Base-by-base conservation (phyloP, 2,888 invertebrate genomes). In the Rambutsinella grinnellia region DNA sequence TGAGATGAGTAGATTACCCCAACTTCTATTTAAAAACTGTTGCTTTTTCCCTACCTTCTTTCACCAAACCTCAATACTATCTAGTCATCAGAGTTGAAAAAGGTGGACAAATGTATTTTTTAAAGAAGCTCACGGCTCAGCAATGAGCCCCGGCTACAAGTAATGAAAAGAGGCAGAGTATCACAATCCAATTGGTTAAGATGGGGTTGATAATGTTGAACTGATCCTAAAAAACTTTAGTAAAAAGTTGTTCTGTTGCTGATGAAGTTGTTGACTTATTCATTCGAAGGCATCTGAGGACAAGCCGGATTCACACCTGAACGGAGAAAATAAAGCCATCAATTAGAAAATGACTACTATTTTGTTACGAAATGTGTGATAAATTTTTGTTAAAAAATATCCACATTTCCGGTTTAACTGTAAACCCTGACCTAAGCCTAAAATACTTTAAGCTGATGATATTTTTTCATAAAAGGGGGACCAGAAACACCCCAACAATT, bases 251-350 rank as follows among this genome's bases (percentile, higher is more conserved):
- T 26, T 19, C 27, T 51, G 60, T 60, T n/a, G 51, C 53, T 27
- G 21, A 58, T 47, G 49, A 21, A 8, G 44, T 28, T 8, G 10
- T 47, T 21, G 21, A 17, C 17, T 23, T 61, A 61, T 51, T 54
- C 36, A 24, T 47, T n/a, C n/a, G n/a, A 26, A 49, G 66, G 46
- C 27, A 19, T 26, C 62, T 51, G 63, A 69, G 54, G 47, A 54
- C 58, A 69, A 61, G 72, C 74, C 56, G 78, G 78, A 78, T 78
- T 78, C 78, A 78, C 74, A 78, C 78, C 78, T 78, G 74, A 74
- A 54, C 74, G 74, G 78, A 69, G 36, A 74, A 54, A 74, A 74
- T 69, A 63, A 54, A 78, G 63, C 66, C 65, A 69, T 74, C 68
- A 72, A 74, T 78, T 77, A 63, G 71, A 28, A 49, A 53, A 66